Evolutionary conservation across 1,140 invertebrate genomes (phyloP), one percentile per base, ranked within the genome.

Genomic region (Nasonia giraulti): DNA sequence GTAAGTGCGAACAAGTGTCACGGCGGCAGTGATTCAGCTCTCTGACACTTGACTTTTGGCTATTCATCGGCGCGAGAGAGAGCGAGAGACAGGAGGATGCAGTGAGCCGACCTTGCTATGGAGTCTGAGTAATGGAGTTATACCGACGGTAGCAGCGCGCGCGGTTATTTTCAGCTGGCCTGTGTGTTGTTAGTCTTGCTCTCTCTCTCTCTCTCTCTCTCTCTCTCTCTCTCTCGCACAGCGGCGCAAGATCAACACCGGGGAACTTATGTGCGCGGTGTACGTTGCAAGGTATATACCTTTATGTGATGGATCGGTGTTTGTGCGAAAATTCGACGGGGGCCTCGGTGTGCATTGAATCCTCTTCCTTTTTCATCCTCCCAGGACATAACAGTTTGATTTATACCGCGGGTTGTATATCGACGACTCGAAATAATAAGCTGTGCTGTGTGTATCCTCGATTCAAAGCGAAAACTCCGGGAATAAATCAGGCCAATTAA

Each of bases 71-170:
- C 10, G 33, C 40, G 74, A 20, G 7, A 50, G 55, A 12, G 31
- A 31, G 27, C n/a, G 17, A n/a, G 31, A 62, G 10, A 27, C 27
- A 27, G 27, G 27, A 23, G 33, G 37, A 47, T 20, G 31, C 20
- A 12, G 11, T 2, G 31, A 27, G 31, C 31, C 31, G 74, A 76
- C 77, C 50, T 66, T 79, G 40, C 20, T 27, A 44, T 17, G 62
- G 31, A 62, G 40, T 27, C 27, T 68, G 81, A 77, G 81, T 83
- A 83, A 83, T 83, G 81, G 75, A 83, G 55, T 83, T 71, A 71
- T 74, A 47, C n/a, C 17, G 40, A n/a, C 40, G 79, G 68, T 14
- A 33, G 68, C 68, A 4, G 40, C 27, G 7, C 2, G 33, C 27
- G 1, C 33, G 73, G 33, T 27, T 83, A 83, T 83, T 83, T 69